Evolutionary conservation across 2,797 vertebrate species (phyloP), one percentile per base, ranked within the genome.

Genomic region (Craterocephalus amniculus): DNA sequence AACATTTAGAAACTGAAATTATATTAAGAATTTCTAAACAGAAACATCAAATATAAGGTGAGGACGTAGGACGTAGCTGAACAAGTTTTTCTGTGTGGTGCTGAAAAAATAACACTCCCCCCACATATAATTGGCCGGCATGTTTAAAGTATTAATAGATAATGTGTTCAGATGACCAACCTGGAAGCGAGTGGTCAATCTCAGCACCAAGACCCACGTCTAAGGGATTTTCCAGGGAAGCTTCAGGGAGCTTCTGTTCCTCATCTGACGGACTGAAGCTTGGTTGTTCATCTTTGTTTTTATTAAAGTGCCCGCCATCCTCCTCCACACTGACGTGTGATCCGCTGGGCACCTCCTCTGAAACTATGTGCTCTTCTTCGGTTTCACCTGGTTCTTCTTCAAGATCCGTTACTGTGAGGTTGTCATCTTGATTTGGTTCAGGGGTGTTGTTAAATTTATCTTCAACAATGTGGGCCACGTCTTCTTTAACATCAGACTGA

Each of bases 301-400:
- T 88, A 73, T 93, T 93, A 36, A 93, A 92, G 75, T 92, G 91
- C 22, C 92, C 91, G 0, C 79, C 74, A 35, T 94, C 93, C 52
- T 94, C 90, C 40, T 90, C 86, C 43, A 92, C 67, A 2, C 74
- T 86, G 27, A 90, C 38, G 6, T 94, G 90, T 11, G 87, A 58
- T 64, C 54, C 63, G 0, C 59, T 32, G 29, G 72, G 70, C 2
- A 70, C 43, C 34, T 87, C 72, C 3, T 83, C 82, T 58, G 80
- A 18, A 52, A 82, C 63, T 0, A 61, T 22, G 34, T 51, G 66
- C 60, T 89, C 79, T 43, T 87, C 62, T 8, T 71, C 31, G 11
- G 64, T 49, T 24, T 80, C 60, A 4, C 54, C 40, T 22, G 69
- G 67, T 9, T 5, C 70, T 51, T 92, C 81, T 55, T 63, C 69